These are phyloP conservation scores for Zelleria hepariella DNA, from an alignment of 2,888 invertebrate genomes.

Conservation along the genomic window DNA sequence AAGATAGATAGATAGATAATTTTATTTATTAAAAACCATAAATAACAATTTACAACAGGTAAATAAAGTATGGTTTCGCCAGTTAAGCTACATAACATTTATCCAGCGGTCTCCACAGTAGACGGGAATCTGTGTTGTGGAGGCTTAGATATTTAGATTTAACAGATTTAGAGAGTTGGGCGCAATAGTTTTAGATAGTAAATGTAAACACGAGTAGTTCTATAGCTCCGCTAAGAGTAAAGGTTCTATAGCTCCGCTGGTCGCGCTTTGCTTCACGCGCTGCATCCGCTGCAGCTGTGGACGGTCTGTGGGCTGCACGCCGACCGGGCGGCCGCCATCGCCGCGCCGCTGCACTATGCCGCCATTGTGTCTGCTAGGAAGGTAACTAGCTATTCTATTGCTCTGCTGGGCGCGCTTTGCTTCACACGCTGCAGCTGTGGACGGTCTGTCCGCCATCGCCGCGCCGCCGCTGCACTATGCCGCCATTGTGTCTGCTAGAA, in stretches of 20 bases:
- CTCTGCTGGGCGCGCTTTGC: conserved; percentile 76
- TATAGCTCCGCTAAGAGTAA: no score
- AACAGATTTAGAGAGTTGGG: no score
- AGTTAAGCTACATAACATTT: no score
- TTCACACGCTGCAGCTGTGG: conserved; percentile 84
- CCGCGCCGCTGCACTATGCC: conserved; percentile 84
- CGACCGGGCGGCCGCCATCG: conserved; percentile 84
- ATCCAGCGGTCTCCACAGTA: no score
- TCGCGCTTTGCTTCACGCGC: conserved; percentile 77
- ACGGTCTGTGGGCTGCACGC: conserved; percentile 85
- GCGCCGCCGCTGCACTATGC: conserved; percentile 86
- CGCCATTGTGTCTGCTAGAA: conserved; percentile 79
- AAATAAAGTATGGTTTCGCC: no score
- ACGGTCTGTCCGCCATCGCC: conserved; percentile 84
- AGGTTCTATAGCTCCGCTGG: conserved; percentile 79
- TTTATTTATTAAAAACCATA: no score
- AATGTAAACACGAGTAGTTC: no score
- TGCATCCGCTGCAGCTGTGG: conserved; percentile 83
- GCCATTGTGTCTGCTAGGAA: conserved; percentile 81
- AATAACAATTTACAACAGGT: no score
- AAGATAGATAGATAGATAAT: no score
- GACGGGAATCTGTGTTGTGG: no score
- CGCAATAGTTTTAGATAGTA: no score
- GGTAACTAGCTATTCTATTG: conserved; percentile 51
- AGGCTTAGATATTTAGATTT: no score